Base-by-base conservation (phyloP, 1,140 invertebrate species). In the Philotrypesis tridentata region DNA sequence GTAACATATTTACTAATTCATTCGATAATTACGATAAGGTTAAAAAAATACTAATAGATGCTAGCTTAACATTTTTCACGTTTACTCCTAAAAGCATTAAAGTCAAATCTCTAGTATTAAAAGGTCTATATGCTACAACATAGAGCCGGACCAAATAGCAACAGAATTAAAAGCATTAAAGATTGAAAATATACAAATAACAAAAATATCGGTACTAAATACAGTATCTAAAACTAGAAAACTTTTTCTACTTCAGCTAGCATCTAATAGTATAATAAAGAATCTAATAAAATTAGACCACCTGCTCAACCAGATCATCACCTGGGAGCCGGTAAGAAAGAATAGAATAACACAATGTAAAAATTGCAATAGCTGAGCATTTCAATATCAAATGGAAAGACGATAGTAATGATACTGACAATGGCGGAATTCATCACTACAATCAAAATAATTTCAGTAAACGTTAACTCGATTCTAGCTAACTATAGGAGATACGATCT, bases 391-490 rank as follows among this genome's bases (percentile, higher is more conserved):
- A 63, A 63, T 63, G n/a, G n/a, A 5, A 25, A n/a, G 70, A 6
- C 37, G 63, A 29, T 43, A 60, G 2, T 84, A 71, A 83, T 75
- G 21, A 40, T 11, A 40, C n/a, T 31, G 27, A 27, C 33, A 23
- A 37, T n/a, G n/a, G n/a, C n/a, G n/a, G n/a, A n/a, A n/a, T n/a
- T n/a, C n/a, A n/a, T n/a, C n/a, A n/a, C n/a, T n/a, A n/a, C n/a
- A 31, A 7, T 12, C 43, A 73, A 73, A 48, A 79, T 83, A 14
- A 80, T 83, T n/a, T 79, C 74, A 0, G 79, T 84, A n/a, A 84
- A 85, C 29, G 79, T 83, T 37, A 85, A 85, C 37, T 85, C 85
- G 0, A 73, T 85, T 17, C 12, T 67, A 25, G 3, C 29, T 33
- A 71, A 79, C 31, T 40, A 43, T 33, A 83, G 33, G 33, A 70